These are phyloP conservation scores for Lasioglossum villosulum DNA, from an alignment of 2,888 invertebrate genomes.

Conservation along the genomic window DNA sequence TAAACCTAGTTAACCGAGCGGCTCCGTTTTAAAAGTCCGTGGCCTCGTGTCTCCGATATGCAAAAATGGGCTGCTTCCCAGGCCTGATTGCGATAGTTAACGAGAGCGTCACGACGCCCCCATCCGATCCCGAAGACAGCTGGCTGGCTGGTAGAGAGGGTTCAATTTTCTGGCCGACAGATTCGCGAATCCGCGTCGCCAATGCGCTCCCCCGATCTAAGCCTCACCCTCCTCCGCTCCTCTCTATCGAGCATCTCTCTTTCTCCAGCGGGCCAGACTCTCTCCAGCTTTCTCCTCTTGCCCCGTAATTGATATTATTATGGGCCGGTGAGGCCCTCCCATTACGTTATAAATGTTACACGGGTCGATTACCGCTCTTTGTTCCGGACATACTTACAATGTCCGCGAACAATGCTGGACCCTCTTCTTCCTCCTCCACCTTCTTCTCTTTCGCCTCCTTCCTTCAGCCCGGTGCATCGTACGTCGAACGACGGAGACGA, in stretches of 20 bases:
- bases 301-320: conserved; percentile 81
- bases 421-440: conserved; percentile 64
- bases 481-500: conserved; percentile 52
- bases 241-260: conserved; percentile 26
- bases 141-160: conserved; percentile 62
- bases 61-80: conserved; percentile 35
- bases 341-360: conserved; percentile 82
- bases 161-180: conserved; percentile 79
- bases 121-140: conserved; percentile 66
- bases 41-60: conserved; percentile 6
- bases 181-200: conserved; percentile 77
- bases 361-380: conserved; percentile 78
- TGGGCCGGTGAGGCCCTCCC: conserved; percentile 76
- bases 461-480: conserved; percentile 51
- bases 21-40: neutral
- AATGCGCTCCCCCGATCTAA: conserved; percentile 67
- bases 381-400: conserved; percentile 76
- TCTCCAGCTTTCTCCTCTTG: conserved; percentile 55
- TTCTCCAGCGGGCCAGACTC: conserved; percentile 17
- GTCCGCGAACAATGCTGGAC: conserved; percentile 76
- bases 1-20: neutral
- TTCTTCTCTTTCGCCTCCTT: conserved; percentile 34
- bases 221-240: conserved; percentile 28
- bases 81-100: conserved; percentile 58
- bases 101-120: conserved; percentile 68